These are phyloP conservation scores for Otis tarda DNA, from an alignment of 2,113 vertebrate genomes.

Conservation along the genomic window DNA sequence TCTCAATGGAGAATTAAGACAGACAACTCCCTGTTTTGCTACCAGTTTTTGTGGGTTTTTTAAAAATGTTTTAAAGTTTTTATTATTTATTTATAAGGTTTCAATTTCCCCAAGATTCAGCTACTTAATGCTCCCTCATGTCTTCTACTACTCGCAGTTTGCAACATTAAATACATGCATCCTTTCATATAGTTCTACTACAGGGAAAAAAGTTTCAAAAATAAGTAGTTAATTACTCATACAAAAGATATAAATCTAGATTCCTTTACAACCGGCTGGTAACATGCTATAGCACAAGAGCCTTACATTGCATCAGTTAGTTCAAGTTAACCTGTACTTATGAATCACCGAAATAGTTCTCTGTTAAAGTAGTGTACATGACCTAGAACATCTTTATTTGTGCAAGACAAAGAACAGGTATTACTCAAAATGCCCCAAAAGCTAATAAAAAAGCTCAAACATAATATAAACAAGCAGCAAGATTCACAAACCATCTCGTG, in stretches of 20 bases:
- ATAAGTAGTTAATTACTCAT: background rate
- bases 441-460: background rate
- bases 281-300: background rate
- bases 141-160: background rate
- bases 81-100: background rate
- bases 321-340: background rate
- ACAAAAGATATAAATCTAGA: background rate
- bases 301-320: background rate
- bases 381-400: background rate
- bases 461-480: background rate
- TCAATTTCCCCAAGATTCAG: background rate
- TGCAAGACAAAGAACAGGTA: background rate
- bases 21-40: background rate
- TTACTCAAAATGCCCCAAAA: background rate
- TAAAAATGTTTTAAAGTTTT: background rate
- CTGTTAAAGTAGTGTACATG: background rate
- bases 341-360: background rate
- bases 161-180: background rate
- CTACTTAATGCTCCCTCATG: background rate
- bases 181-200: background rate
- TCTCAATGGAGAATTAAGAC: background rate
- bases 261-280: background rate
- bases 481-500: background rate
- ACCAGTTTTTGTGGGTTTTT: background rate
- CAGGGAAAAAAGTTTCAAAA: background rate